Conservation (phyloP, 2,888 invertebrate species). For the Catocala sponsa region DNA sequence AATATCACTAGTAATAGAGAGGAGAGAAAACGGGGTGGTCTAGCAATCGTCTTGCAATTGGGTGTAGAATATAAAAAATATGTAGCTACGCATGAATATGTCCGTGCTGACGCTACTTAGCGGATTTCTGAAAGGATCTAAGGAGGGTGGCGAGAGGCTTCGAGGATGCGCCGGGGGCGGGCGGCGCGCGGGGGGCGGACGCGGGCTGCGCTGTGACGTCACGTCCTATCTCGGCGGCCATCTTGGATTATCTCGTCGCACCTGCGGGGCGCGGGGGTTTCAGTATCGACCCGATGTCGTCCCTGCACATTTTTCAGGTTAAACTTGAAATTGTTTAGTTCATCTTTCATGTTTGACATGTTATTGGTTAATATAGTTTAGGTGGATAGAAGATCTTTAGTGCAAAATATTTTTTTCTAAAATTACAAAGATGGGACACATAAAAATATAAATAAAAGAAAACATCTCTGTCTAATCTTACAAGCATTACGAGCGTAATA, state of each 20-base stretch:
- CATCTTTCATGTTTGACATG: conserved; percentile 26
- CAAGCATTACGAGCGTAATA: no score
- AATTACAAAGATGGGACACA: no score
- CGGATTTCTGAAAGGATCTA: conserved; percentile 86
- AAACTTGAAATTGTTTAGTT: conserved; percentile 66
- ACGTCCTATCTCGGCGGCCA: conserved; percentile 89
- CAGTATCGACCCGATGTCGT: conserved; percentile 81
- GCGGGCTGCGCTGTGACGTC: conserved; percentile 84
- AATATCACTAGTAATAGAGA: no score
- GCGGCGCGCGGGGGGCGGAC: conserved; percentile 64
- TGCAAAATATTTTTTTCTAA: no score
- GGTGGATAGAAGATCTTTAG: no score
- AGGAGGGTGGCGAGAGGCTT: conserved; percentile 86
- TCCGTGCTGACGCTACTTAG: conserved; percentile 67
- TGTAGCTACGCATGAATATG: conserved; percentile 8
- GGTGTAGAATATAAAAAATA: neutral
- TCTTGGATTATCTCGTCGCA: conserved; percentile 89
- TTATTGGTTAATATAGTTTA: neutral
- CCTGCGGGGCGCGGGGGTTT: conserved; percentile 80
- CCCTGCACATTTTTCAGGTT: conserved; percentile 83
- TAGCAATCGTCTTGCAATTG: no score
- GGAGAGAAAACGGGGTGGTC: no score
- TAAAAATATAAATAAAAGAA: no score
- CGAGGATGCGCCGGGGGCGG: conserved; percentile 79
- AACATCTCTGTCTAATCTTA: no score